Conservation (phyloP, 2,113 vertebrate genomes). For the Xiphophorus maculatus region DNA sequence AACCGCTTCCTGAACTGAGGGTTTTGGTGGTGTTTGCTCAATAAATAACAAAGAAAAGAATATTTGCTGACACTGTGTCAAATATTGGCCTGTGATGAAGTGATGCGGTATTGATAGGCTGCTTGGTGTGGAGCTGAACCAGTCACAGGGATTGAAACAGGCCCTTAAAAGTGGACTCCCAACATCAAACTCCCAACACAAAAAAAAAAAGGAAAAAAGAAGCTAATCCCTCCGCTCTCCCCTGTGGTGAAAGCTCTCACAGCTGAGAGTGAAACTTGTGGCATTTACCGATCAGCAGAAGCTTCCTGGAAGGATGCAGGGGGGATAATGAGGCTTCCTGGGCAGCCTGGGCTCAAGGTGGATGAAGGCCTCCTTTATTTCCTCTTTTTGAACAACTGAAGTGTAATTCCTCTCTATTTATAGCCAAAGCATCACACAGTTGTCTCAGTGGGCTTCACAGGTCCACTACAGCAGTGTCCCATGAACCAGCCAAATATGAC, state of each 20-base stretch:
- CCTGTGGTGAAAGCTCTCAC: constrained; percentile 36
- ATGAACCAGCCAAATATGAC: not conserved
- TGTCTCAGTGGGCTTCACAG: constrained; percentile 13
- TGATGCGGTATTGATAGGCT: not conserved
- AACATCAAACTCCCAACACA: not conserved
- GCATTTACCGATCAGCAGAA: constrained; percentile 69
- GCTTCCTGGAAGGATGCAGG: constrained; percentile 52
- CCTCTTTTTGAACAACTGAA: constrained; percentile 9
- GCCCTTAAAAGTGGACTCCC: constrained; percentile 17
- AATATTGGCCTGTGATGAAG: constrained; percentile 12
- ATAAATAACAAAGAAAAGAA: constrained; percentile 19
- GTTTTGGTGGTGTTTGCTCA: constrained; percentile 12
- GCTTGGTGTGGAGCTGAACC: constrained; percentile 28
- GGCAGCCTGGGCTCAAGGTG: constrained; percentile 46
- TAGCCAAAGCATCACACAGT: constrained; percentile 12
- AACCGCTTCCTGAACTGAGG: constrained; percentile 45
- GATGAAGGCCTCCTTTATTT: constrained; percentile 25
- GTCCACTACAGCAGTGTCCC: constrained; percentile 13
- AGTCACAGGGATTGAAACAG: constrained; percentile 28
- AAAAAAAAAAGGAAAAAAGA: not conserved
- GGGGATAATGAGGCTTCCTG: constrained; percentile 66
- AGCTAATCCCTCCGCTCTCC: constrained; percentile 13
- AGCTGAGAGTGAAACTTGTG: constrained; percentile 55
- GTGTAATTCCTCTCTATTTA: constrained; percentile 15
- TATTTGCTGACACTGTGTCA: constrained; percentile 12